Evolutionary conservation across 2,113 vertebrate genomes (phyloP), one percentile per base, ranked within the genome.

Genomic region (Anser cygnoides): DNA sequence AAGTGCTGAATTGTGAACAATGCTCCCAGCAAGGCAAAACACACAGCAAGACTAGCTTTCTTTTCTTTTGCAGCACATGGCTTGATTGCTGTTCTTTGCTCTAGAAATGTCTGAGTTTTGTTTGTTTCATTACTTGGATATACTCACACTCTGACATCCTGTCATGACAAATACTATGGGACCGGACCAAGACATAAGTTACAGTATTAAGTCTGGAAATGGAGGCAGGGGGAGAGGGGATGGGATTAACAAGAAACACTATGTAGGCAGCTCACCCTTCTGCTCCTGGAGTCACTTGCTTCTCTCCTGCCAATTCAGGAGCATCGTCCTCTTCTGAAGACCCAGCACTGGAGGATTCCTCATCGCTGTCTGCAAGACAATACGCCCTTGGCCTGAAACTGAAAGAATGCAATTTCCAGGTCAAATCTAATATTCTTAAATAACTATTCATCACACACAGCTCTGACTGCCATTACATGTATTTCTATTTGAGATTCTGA

Each of bases 271-370:
- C 98, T 98, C 96, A 99, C 99, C 99, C 98, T 95, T 99, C 99
- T 9, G 96, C 95, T 89, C 99, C 99, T 4, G 98, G 97, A 46
- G 97, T 94, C 82, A 98, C 55, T 35, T 98, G 97, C 93, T 99
- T 99, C 94, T 99, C 99, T 67, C 98, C 98, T 44, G 98, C 95
- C 87, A 98, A 73, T 89, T 99, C 99, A 31, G 98, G 98, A 52
- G 98, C 97, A 81, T 99, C 99, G 5, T 99, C 99, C 84, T 99
- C 99, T 37, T 99, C 99, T 0, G 99, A 99, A 50, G 99, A 99
- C 55, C 99, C 99, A 3, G 99, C 99, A 12, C 99, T 99, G 82
- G 99, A 99, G 5, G 99, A 99, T 86, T 99, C 99, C 95, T 99
- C 99, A 59, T 99, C 99, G 1, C 99, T 99, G 98, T 99, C 99